phyloP scores from a whole-genome alignment of 2,888 invertebrate genomes.

The Buathra laborator region DNA sequence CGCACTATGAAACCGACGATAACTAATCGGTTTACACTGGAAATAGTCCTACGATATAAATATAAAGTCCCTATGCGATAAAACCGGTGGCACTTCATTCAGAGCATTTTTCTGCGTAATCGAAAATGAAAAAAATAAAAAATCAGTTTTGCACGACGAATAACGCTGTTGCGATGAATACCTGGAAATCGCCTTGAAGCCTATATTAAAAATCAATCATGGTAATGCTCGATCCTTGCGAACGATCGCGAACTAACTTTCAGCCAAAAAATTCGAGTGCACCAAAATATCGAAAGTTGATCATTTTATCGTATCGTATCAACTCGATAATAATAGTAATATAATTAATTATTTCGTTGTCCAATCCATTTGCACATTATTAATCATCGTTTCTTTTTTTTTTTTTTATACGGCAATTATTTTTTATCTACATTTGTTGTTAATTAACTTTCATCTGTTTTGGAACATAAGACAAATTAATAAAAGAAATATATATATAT shows the following conservation, averaged over 20 bases:
- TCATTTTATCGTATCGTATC: no score
- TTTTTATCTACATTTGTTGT: no score
- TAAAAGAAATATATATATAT: neutral
- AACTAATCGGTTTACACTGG: conserved; percentile 30
- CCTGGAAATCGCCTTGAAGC: neutral
- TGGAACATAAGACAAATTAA: neutral
- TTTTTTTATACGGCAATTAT: no score
- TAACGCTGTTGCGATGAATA: neutral
- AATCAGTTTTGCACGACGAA: neutral
- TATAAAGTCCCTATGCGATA: conserved; percentile 6
- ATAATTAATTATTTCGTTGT: no score
- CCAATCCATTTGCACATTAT: no score
- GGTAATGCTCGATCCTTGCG: neutral
- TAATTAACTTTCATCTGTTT: no score
- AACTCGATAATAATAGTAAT: no score
- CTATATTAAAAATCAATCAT: neutral
- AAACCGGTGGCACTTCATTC: conserved; percentile 3
- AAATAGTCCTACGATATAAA: conserved; percentile 39
- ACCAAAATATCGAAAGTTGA: neutral
- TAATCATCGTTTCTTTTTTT: no score
- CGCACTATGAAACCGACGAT: conserved; percentile 39
- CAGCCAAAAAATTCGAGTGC: neutral
- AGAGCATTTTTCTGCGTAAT: neutral
- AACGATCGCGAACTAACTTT: neutral
- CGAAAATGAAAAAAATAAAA: neutral